These are phyloP conservation scores for Enteromius thamalakanensis DNA, from an alignment of 2,797 vertebrate genomes.

Conservation along the genomic window DNA sequence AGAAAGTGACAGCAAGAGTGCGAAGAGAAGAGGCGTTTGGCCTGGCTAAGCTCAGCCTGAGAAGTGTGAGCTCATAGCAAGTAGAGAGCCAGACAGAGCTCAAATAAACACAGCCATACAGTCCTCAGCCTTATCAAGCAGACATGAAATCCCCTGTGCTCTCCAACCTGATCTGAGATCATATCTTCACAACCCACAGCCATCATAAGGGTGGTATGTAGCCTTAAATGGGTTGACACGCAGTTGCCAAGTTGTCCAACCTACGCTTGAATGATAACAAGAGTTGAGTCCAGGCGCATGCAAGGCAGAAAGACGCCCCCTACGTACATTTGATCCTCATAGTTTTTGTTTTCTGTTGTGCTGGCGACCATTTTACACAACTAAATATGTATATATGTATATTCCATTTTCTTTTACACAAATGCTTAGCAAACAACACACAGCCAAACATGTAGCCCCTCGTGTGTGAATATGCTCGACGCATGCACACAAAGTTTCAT, in stretches of 20 bases:
- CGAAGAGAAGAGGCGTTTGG: not conserved
- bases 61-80: conserved; percentile 51
- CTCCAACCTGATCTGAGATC: conserved; percentile 44
- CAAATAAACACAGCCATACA: conserved; percentile 56
- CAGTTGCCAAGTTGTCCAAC: conserved; percentile 15
- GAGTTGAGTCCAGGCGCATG: not conserved
- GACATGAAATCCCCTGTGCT: conserved; percentile 43
- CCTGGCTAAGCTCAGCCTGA: conserved; percentile 53
- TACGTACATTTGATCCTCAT: not conserved
- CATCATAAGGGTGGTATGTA: conserved; percentile 39
- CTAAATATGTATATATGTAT: not conserved
- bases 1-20: conserved; percentile 7
- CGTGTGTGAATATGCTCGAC: too few relatives aligned
- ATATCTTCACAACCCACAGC: conserved; percentile 41
- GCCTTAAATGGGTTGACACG: conserved; percentile 52
- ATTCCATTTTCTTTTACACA: too few relatives aligned
- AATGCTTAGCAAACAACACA: too few relatives aligned
- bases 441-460: too few relatives aligned
- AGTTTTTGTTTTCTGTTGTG: not conserved
- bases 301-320: not conserved
- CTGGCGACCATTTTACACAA: not conserved
- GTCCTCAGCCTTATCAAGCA: conserved; percentile 53
- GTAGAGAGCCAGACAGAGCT: conserved; percentile 52
- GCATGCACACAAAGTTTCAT: too few relatives aligned
- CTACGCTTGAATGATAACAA: not conserved